Evolutionary conservation across 1,140 invertebrate species (phyloP).

Genomic region (Bombyx mori): ASM3026992v2 NC_085124.1:9424001-9424500

Average conservation of each 20-base stretch:
- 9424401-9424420: constrained; percentile 55
- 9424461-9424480: constrained; percentile 28
- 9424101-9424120: constrained; percentile 52
- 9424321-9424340: constrained; percentile 72
- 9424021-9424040: constrained; percentile 37
- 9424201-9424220: constrained; percentile 13
- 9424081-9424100: constrained; percentile 68
- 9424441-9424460: constrained; percentile 49
- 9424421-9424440: constrained; percentile 54
- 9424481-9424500: constrained; percentile 30
- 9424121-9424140: constrained; percentile 27
- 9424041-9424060: constrained; percentile 20
- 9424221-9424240: constrained; percentile 24
- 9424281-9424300: constrained; percentile 70
- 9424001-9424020: constrained; percentile 51
- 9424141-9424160: constrained; percentile 34
- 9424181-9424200: constrained; percentile 20
- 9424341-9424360: constrained; percentile 72
- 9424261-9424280: constrained; percentile 70
- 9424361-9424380: constrained; percentile 68
- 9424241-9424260: constrained; percentile 38
- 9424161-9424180: constrained; percentile 41
- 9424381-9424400: constrained; percentile 59
- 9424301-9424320: constrained; percentile 73
- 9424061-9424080: constrained; percentile 38